A percentile compares a stretch with the other conserved stretches of the same genome.
Evolutionary conservation across 2,113 vertebrate species (phyloP).

Genomic region (Bolborhynchus lineola): DNA sequence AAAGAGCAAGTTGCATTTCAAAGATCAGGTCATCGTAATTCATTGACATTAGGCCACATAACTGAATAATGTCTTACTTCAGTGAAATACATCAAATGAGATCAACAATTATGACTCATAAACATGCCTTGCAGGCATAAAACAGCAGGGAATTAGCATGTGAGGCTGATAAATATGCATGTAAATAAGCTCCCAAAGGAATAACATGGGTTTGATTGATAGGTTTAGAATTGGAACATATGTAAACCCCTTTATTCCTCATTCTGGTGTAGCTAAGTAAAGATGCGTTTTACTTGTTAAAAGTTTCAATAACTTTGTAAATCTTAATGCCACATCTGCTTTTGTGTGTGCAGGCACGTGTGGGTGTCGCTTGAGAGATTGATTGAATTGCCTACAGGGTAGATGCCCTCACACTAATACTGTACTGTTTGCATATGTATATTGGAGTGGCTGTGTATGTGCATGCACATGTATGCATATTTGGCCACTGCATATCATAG

Average conservation of each 20-base stretch:
- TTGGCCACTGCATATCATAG: neutral
- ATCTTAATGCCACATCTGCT: slow-evolving; percentile 98
- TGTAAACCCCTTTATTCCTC: slow-evolving; percentile 98
- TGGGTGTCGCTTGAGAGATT: slow-evolving; percentile 90
- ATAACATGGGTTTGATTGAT: slow-evolving; percentile 99
- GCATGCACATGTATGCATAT: neutral
- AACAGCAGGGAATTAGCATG: slow-evolving; percentile 99
- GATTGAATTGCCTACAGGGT: slow-evolving; percentile 75
- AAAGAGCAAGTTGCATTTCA: slow-evolving; percentile 89
- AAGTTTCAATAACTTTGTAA: slow-evolving; percentile 99
- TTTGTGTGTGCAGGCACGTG: slow-evolving; percentile 84
- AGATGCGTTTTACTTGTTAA: slow-evolving; percentile 97
- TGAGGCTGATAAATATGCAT: slow-evolving; percentile 99
- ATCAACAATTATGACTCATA: slow-evolving; percentile 99
- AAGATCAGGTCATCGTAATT: slow-evolving; percentile 93
- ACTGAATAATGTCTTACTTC: slow-evolving; percentile 99
- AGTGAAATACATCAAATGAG: slow-evolving; percentile 99
- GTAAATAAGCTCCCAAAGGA: slow-evolving; percentile 99
- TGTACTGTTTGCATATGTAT: neutral
- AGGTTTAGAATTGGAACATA: slow-evolving; percentile 99
- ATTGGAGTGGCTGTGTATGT: neutral
- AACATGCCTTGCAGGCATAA: slow-evolving; percentile 98
- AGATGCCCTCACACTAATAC: slow-evolving; percentile 55
- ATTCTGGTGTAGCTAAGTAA: slow-evolving; percentile 91
- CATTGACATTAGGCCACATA: slow-evolving; percentile 97